These are phyloP conservation scores for Lysiphlebus fabarum DNA, from an alignment of 1,140 invertebrate genomes.

Conservation along the genomic window DNA sequence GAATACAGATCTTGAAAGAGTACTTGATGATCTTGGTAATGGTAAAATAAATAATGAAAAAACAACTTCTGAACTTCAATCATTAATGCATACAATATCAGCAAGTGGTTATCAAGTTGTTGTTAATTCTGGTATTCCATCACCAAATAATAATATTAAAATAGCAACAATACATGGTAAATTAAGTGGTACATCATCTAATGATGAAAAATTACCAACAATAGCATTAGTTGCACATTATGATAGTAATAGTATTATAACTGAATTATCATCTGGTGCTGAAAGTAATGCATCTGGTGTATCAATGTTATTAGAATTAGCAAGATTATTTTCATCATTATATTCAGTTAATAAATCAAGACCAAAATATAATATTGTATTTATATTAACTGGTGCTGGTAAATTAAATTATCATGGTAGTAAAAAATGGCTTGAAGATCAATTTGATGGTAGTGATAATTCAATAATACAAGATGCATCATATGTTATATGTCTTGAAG, in stretches of 20 bases:
- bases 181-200: slow-evolving; percentile 70
- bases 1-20: slow-evolving; percentile 68
- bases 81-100: slow-evolving; percentile 80
- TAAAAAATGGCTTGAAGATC: slow-evolving; percentile 95
- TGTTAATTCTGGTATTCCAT: slow-evolving; percentile 67
- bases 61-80: slow-evolving; percentile 67
- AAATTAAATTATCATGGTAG: slow-evolving; percentile 95
- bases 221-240: slow-evolving; percentile 91
- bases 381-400: slow-evolving; percentile 87
- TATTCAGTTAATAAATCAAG: slow-evolving; percentile 78
- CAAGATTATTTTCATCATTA: slow-evolving; percentile 86
- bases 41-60: slow-evolving; percentile 58
- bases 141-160: slow-evolving; percentile 73
- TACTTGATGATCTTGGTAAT: slow-evolving; percentile 72
- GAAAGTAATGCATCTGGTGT: slow-evolving; percentile 95
- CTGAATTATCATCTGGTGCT: slow-evolving; percentile 78
- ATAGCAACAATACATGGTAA: slow-evolving; percentile 84
- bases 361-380: slow-evolving; percentile 84
- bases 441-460: slow-evolving; percentile 73
- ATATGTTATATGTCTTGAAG: slow-evolving; percentile 91
- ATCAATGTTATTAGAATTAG: slow-evolving; percentile 82
- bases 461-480: slow-evolving; percentile 62
- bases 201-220: slow-evolving; percentile 78
- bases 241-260: slow-evolving; percentile 82
- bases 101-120: slow-evolving; percentile 90